Percentiles rank a stretch among this genome's conserved stretches.
phyloP scores from a whole-genome alignment of 2,113 vertebrate genomes.

The Salvelinus namaycush region DNA sequence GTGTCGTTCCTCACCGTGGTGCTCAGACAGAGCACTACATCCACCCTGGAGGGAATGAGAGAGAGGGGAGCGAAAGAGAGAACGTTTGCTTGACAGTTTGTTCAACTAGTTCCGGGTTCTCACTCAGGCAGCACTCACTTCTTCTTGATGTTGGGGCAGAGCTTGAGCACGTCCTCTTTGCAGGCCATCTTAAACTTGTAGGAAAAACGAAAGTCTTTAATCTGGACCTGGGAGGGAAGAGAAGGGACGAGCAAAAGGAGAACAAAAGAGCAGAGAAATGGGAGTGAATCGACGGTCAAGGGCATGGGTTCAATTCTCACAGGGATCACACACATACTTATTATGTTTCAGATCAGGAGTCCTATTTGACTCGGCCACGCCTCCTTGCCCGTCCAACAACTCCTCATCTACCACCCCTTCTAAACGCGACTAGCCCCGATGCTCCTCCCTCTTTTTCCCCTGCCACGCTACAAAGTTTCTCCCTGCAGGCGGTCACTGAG shows the following conservation, averaged over 20 bases:
- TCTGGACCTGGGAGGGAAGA: constrained; percentile 81
- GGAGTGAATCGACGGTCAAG: too few relatives aligned
- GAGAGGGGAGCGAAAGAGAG: too few relatives aligned
- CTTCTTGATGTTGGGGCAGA: constrained; percentile 97
- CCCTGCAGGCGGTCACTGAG: too few relatives aligned
- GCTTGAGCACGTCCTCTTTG: constrained; percentile 94
- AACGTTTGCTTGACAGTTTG: neutral
- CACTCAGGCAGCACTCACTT: constrained; percentile 78
- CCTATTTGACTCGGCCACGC: too few relatives aligned
- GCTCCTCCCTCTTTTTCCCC: too few relatives aligned
- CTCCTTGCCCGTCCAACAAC: too few relatives aligned
- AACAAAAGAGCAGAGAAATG: neutral
- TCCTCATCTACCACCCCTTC: too few relatives aligned
- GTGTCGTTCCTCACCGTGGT: constrained; percentile 96
- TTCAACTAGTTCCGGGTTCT: neutral
- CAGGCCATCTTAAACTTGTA: constrained; percentile 99
- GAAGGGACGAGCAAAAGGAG: neutral
- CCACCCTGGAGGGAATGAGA: constrained; percentile 78
- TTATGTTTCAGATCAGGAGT: too few relatives aligned
- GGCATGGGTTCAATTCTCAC: too few relatives aligned
- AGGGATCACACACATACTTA: too few relatives aligned
- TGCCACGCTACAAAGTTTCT: too few relatives aligned
- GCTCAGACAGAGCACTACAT: constrained; percentile 95
- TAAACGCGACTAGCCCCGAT: too few relatives aligned
- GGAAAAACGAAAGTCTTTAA: constrained; percentile 97